Conservation (phyloP, 2,888 invertebrate species). For the Coremacera marginata region DNA sequence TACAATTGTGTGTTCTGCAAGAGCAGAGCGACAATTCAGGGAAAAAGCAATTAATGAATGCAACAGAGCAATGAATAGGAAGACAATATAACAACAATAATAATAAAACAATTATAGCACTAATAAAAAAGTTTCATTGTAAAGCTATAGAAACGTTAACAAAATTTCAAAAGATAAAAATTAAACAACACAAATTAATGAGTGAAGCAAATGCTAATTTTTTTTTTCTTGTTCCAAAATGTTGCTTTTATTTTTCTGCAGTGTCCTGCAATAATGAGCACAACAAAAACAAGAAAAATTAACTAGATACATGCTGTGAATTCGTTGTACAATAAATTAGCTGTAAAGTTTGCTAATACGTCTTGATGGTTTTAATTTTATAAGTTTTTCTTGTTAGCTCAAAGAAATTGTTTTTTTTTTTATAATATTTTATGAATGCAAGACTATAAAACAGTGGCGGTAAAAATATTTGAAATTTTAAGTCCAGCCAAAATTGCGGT, state of each 20-base stretch:
- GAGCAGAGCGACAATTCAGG: conserved; percentile 18
- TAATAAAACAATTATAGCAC: not conserved
- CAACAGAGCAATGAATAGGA: not conserved
- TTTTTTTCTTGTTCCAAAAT: no score
- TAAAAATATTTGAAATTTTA: not conserved
- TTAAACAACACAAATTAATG: conserved; percentile 15
- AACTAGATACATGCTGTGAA: not conserved
- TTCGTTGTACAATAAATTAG: no score
- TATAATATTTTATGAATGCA: not conserved
- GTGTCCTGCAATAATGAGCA: conserved; percentile 3
- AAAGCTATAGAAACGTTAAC: conserved; percentile 21
- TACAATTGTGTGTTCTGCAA: not conserved
- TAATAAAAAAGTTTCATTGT: not conserved
- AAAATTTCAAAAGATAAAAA: conserved; percentile 33
- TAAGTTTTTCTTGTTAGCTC: no score
- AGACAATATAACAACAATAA: not conserved
- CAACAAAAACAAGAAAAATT: not conserved
- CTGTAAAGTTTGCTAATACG: no score
- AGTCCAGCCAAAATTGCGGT: not conserved
- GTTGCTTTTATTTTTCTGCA: not conserved
- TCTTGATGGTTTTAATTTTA: no score
- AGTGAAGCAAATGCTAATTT: not conserved
- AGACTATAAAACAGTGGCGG: not conserved
- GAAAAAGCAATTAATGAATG: conserved; percentile 27
- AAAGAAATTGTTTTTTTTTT: not conserved